Base-by-base conservation (phyloP, 2,888 invertebrate genomes). In the Acrocyrtus sp. region DNA sequence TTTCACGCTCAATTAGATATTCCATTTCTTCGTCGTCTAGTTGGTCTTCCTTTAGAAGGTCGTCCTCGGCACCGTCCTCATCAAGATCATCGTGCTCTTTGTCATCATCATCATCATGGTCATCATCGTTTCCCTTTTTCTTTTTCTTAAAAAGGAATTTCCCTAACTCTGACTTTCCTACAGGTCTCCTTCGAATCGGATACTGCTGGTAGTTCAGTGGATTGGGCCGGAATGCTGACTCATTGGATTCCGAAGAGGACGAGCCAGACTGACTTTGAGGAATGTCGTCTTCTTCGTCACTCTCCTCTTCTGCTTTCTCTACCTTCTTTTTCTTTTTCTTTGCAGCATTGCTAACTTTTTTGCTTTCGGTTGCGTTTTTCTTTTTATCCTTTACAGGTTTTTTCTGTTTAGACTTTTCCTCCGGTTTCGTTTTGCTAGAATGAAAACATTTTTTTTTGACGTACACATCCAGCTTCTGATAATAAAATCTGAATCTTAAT, bases 1-100 rank as follows among this genome's bases (percentile, higher is more conserved):
- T 62, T 5, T n/a, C 61, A 1, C 56, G 54, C 41, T 70, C 21
- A 17, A 62, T 26, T 26, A 70, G 2, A 21, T 70, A 47, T 22
- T 70, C 50, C 19, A 70, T 22, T 26, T 70, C 39, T 12, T 70
- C 69, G 10, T 70, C 57, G 15, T 62, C 62, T n/a, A n/a, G n/a
- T n/a, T n/a, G n/a, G n/a, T n/a, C n/a, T n/a, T n/a, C n/a, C n/a
- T n/a, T n/a, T 2, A 70, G 50, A 15, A 53, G 17, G 26, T 61
- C 61, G 19, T 68, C 60, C 5, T 27, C 19, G 26, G 8, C 17
- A 8, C 6, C 56, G 10, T 56, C 53, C 5, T 26, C 27, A 3
- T 26, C 17, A n/a, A n/a, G 5, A 3, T 57, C 27, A 6, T 47
- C 43, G 1, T 22, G 47, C 17, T 56, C 53, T 2, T 58, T 43